Percentiles rank a stretch among this genome's conserved stretches.
Evolutionary conservation across 1,140 invertebrate species (phyloP).

Genomic region (Bombus superbus): DNA sequence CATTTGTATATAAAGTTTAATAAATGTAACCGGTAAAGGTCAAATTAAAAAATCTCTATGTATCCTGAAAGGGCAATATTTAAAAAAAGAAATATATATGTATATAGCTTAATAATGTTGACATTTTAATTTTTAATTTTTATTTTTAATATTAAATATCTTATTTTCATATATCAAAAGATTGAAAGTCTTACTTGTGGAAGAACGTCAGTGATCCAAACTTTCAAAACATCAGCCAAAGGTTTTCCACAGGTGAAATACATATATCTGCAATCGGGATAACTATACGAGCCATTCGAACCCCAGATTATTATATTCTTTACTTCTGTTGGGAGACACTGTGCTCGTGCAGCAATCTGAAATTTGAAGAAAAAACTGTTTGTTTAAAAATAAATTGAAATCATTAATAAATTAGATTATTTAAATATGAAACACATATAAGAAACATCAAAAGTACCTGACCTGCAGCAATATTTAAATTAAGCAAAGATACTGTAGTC

Average conservation of each 20-base stretch:
- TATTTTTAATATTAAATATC: background rate
- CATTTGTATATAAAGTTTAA: background rate
- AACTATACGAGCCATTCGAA: constrained; percentile 15
- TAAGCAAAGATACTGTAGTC: constrained; percentile 39
- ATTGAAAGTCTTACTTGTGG: constrained; percentile 15
- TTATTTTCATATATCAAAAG: background rate
- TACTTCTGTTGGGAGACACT: constrained; percentile 37
- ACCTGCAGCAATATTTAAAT: constrained; percentile 25
- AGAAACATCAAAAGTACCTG: background rate
- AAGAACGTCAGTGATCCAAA: constrained; percentile 47
- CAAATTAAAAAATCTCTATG: too few species aligned
- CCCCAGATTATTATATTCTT: constrained; percentile 65
- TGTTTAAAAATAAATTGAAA: background rate
- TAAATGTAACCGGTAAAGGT: background rate
- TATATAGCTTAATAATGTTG: too few species aligned
- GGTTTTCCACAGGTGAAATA: constrained; percentile 7
- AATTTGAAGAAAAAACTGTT: background rate
- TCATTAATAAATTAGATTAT: background rate
- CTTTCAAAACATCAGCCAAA: constrained; percentile 12
- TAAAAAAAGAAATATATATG: too few species aligned
- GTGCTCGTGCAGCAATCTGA: constrained; percentile 47
- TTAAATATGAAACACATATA: background rate
- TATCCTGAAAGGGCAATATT: too few species aligned
- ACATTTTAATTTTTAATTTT: background rate
- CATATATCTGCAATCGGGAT: constrained; percentile 51